Conservation (phyloP, 2,888 invertebrate species). For the Galerucella calmariensis region DNA sequence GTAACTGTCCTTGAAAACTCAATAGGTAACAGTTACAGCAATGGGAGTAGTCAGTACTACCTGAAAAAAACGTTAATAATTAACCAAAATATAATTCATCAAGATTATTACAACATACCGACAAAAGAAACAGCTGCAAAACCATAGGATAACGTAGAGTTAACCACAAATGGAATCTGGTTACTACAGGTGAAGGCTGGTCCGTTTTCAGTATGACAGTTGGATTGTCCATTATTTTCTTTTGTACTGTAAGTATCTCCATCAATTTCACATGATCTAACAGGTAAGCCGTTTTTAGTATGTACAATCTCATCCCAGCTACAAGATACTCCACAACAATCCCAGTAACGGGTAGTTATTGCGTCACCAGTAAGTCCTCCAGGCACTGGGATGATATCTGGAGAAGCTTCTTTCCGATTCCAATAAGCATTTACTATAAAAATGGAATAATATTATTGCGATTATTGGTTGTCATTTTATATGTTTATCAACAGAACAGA, state of each 20-base stretch:
- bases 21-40: constrained; percentile 46
- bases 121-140: constrained; percentile 42
- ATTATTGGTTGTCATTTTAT: too few relatives aligned
- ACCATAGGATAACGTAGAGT: constrained; percentile 38
- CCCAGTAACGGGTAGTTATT: constrained; percentile 40
- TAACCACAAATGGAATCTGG: constrained; percentile 33
- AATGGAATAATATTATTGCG: background rate
- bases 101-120: background rate
- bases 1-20: constrained; percentile 39
- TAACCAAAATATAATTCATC: background rate
- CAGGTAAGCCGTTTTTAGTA: constrained; percentile 27
- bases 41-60: constrained; percentile 31
- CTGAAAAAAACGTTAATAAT: background rate
- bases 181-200: constrained; percentile 38
- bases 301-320: constrained; percentile 37
- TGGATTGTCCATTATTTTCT: constrained; percentile 27
- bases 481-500: too few relatives aligned
- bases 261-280: constrained; percentile 33
- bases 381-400: constrained; percentile 28
- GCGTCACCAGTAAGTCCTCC: constrained; percentile 35
- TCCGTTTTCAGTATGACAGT: constrained; percentile 35
- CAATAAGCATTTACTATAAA: constrained; percentile 12
- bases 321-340: constrained; percentile 41
- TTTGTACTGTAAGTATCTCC: constrained; percentile 29
- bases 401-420: constrained; percentile 37